Evolutionary conservation across 2,888 invertebrate genomes (phyloP), one percentile per base, ranked within the genome.

Genomic region (Tinea semifulvella): DNA sequence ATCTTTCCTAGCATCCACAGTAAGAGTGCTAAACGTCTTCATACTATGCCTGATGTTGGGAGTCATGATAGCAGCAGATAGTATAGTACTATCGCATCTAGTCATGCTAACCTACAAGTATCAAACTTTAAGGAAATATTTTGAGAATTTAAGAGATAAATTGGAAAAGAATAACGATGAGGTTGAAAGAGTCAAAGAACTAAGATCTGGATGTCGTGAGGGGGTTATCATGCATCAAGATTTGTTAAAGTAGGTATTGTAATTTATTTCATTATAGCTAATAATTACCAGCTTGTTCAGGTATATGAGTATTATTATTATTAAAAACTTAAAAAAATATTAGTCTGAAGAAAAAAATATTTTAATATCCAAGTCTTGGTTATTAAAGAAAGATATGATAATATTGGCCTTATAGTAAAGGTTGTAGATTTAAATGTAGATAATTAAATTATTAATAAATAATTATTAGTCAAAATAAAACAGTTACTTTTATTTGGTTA

Each of bases 181-280:
- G 28, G 42, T 50, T 14, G 73, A 72, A 2, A 53, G 59, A 1
- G 13, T 14, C 7, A 59, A 68, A 28, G 62, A 54, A 47, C 49
- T 79, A 25, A 53, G 55, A 2, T 52, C 60, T 35, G 65, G 69
- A 20, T 49, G 77, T 26, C 57, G 68, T 22, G 63, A 73, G 56
- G 79, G 76, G 39, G 66, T 79, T 47, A 49, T 60, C 47, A 75
- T 76, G 72, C 80, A 80, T 50, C 59, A 56, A 46, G 59, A 65
- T 42, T 57, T 80, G 14, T 50, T 77, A 31, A 61, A 64, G 79
- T 74, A 57, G 53, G 49, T 53, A 19, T 26, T n/a, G n/a, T 43
- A 47, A 43, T 40, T 40, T 40, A 7, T 11, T 40, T 20, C 28
- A 7, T 22, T 22, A 7, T 22, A 22, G 6, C 22, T 22, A 22